phyloP scores from a whole-genome alignment of 2,113 vertebrate species.

The Excalfactoria chinensis region DNA sequence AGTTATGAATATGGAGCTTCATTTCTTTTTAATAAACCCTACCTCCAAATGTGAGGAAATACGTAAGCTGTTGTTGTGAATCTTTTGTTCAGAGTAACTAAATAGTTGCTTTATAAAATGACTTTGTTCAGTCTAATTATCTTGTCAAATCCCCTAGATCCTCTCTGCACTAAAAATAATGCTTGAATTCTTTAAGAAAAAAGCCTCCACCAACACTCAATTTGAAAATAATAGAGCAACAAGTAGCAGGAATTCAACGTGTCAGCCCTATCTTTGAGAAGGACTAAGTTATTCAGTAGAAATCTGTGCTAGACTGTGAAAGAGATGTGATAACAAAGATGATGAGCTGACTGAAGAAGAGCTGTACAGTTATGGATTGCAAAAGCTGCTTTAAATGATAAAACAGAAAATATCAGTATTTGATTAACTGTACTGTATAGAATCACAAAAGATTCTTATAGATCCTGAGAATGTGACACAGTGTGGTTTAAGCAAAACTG shows the following conservation, averaged over 20 bases:
- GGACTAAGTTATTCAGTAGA: neutral
- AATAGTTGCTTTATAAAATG: neutral
- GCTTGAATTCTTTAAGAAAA: neutral
- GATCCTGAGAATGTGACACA: neutral
- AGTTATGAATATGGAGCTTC: neutral
- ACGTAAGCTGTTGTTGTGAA: neutral
- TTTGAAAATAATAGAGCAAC: neutral
- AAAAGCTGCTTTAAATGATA: conserved; percentile 9
- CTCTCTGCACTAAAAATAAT: neutral
- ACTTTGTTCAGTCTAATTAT: neutral
- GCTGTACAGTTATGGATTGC: neutral
- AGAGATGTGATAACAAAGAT: neutral
- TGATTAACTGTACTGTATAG: neutral
- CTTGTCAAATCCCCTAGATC: neutral
- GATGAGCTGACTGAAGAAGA: neutral
- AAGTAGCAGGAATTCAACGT: neutral
- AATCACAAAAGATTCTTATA: neutral
- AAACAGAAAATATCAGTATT: neutral
- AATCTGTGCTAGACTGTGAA: neutral
- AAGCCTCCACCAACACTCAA: neutral
- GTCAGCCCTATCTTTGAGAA: neutral
- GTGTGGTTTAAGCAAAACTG: neutral
- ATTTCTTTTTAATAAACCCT: neutral
- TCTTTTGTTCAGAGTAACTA: neutral
- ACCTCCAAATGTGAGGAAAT: neutral